phyloP scores from a whole-genome alignment of 2,888 invertebrate genomes.

The Germaria angustata region DNA sequence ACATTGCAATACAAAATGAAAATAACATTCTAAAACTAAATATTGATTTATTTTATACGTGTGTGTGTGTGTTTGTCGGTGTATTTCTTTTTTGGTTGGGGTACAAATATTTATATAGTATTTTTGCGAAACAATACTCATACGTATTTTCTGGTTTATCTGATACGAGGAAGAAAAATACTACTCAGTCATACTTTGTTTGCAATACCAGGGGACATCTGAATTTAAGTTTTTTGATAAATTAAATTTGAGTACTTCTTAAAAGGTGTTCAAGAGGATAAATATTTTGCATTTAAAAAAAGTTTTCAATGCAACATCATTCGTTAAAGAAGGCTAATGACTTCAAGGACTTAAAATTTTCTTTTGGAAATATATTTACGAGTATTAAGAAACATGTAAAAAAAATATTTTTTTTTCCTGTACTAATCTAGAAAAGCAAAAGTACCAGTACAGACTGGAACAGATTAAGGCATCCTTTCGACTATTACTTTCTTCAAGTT shows the following conservation, averaged over 20 bases:
- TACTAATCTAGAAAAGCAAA: too few relatives aligned
- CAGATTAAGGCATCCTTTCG: too few relatives aligned
- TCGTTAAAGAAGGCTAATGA: too few relatives aligned
- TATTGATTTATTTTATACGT: slow-evolving; percentile 52
- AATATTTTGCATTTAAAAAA: background rate
- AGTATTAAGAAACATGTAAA: too few relatives aligned
- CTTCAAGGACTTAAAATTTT: too few relatives aligned
- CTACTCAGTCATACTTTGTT: background rate
- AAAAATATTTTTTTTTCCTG: too few relatives aligned
- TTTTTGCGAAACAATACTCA: slow-evolving; percentile 4
- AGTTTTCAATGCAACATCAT: too few relatives aligned
- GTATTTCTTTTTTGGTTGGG: background rate
- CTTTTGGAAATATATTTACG: too few relatives aligned
- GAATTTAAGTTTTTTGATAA: background rate
- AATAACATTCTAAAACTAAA: slow-evolving; percentile 30
- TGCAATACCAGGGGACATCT: background rate
- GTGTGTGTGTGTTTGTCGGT: background rate
- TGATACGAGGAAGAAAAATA: background rate
- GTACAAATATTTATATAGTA: slow-evolving; percentile 22
- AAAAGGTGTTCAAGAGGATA: background rate
- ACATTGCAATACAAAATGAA: slow-evolving; percentile 1
- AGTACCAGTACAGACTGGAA: too few relatives aligned
- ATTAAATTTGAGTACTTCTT: slow-evolving; percentile 22
- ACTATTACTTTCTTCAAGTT: too few relatives aligned
- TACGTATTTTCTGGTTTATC: background rate